Conservation (phyloP, 2,888 invertebrate species). For the Deladenus siricidicola region DNA sequence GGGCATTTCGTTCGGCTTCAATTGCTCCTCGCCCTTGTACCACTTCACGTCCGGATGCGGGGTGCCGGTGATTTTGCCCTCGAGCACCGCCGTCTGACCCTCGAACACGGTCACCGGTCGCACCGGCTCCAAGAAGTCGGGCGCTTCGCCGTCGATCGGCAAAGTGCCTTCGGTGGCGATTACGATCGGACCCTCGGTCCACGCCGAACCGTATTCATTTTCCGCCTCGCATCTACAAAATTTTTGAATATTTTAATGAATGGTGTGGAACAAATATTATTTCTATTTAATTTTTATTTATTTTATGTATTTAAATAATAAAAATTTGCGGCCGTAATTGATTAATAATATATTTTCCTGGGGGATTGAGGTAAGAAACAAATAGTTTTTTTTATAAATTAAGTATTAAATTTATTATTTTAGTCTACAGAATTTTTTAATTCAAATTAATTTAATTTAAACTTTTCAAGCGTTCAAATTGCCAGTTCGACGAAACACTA, state of each 20-base stretch:
- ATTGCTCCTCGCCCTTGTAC: constrained; percentile 69
- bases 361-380: too few relatives aligned
- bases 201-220: constrained; percentile 61
- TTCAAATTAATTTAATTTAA: too few relatives aligned
- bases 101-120: constrained; percentile 44
- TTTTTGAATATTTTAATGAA: too few relatives aligned
- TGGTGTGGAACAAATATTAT: not conserved
- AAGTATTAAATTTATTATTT: not conserved
- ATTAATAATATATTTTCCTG: too few relatives aligned
- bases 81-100: constrained; percentile 55
- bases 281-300: not conserved
- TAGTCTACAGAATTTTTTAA: too few relatives aligned
- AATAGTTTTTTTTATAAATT: not conserved
- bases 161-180: constrained; percentile 54
- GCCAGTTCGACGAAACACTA: too few relatives aligned
- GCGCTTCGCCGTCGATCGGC: constrained; percentile 54
- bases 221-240: constrained; percentile 66
- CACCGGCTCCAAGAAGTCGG: constrained; percentile 54
- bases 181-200: constrained; percentile 51
- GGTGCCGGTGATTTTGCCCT: constrained; percentile 63
- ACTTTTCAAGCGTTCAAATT: too few relatives aligned
- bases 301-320: not conserved
- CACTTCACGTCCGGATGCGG: constrained; percentile 89
- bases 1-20: constrained; percentile 26
- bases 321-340: too few relatives aligned